Evolutionary conservation across 1,140 invertebrate species (phyloP), one percentile per base, ranked within the genome.

Genomic region (Apis dorsata): DNA sequence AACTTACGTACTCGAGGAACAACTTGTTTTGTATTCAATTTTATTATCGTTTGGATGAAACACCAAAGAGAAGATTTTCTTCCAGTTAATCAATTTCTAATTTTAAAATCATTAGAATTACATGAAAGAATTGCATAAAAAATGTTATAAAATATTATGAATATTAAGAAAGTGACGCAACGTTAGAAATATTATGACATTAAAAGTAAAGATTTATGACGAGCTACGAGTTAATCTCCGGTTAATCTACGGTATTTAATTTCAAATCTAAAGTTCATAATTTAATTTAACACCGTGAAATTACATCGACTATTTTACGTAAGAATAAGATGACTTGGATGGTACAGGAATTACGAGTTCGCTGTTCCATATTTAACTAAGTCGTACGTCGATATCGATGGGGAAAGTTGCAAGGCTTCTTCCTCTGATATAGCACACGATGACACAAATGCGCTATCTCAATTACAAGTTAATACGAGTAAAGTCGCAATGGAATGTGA

Each of bases 351-450:
- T 19, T 24, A 44, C 51, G 21, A 12, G 13, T 28, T 55, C 21
- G 0, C 63, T 24, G 51, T 55, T 8, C 63, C 19, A 53, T 66
- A 34, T 77, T 44, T 77, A 77, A 77, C 65, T 77, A 66, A 77
- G 62, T 77, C 12, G 51, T 34, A n/a, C 12, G 63, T 66, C 62
- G 75, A 66, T 77, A 77, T 77, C 75, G 75, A 66, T 34, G 51
- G 75, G 15, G 75, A 77, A 77, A 77, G 75, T 77, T 77, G 75
- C n/a, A 77, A 44, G 62, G 62, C 51, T 66, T 77, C 75, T n/a
- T 77, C 75, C 51, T 11, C 49, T 28, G 11, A 66, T 28, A 24
- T 77, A 55, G 75, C 44, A 66, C 62, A 34, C 51, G 60, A 65
- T 66, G 62, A 77, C 75, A 77, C 75, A 77, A 77, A 62, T 21